These are phyloP conservation scores for Drosophila ezoana DNA, from an alignment of 2,888 invertebrate genomes.

Conservation along the genomic window DNA sequence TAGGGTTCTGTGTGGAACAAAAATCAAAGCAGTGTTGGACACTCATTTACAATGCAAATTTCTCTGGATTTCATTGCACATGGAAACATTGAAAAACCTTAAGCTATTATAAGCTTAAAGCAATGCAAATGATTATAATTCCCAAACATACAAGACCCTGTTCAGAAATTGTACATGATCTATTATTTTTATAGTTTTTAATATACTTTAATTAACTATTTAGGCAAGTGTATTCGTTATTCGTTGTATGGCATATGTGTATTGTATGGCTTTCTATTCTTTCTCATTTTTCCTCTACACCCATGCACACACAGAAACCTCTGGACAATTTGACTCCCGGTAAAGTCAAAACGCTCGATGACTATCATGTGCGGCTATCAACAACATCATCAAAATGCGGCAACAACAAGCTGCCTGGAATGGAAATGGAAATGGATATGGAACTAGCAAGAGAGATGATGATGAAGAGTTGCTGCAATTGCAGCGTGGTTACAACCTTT, in stretches of 20 bases:
- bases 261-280: constrained; percentile 21
- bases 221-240: constrained; percentile 20
- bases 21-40: not conserved
- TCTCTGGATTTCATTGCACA: too few species aligned
- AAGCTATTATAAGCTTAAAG: too few species aligned
- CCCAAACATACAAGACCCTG: fast-evolving
- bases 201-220: not conserved
- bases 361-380: constrained; percentile 76
- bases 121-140: not conserved
- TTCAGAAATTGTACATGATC: too few species aligned
- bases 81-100: not conserved
- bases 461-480: constrained; percentile 64
- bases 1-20: too few species aligned
- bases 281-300: constrained; percentile 7
- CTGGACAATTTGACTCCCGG: constrained; percentile 48
- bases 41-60: too few species aligned
- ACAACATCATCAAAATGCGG: constrained; percentile 76
- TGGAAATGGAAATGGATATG: constrained; percentile 25
- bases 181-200: not conserved
- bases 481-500: constrained; percentile 72
- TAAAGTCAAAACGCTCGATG: constrained; percentile 59
- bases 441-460: constrained; percentile 21
- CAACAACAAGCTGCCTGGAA: constrained; percentile 37
- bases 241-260: not conserved
- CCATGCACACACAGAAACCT: constrained; percentile 14